Evolutionary conservation across 2,888 invertebrate genomes (phyloP).

Genomic region (Pelosia muscerda): DNA sequence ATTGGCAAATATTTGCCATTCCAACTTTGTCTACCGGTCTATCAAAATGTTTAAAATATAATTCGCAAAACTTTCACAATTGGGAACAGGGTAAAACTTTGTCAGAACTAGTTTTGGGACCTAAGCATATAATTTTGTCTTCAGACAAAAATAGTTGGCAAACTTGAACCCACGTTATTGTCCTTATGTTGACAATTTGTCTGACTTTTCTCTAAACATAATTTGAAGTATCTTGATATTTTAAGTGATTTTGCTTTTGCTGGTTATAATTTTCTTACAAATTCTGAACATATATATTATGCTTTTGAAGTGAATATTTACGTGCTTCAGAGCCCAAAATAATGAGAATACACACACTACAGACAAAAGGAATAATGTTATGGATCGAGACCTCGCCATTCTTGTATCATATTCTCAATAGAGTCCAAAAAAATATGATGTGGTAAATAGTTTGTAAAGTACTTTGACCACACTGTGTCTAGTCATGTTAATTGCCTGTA

Average conservation of each 20-base stretch:
- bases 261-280: neutral
- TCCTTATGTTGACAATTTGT: conserved; percentile 22
- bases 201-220: neutral
- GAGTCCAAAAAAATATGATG: too few species aligned
- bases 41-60: conserved; percentile 44
- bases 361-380: too few species aligned
- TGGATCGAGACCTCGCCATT: too few species aligned
- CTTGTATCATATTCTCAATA: too few species aligned
- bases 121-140: conserved; percentile 41
- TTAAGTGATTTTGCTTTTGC: neutral
- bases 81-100: conserved; percentile 26
- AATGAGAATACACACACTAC: too few species aligned
- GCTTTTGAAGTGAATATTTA: neutral
- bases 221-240: neutral
- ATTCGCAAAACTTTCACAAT: conserved; percentile 34
- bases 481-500: too few species aligned
- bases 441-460: too few species aligned
- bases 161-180: conserved; percentile 30
- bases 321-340: too few species aligned
- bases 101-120: conserved; percentile 35
- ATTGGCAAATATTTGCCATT: conserved; percentile 44
- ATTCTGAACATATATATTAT: neutral
- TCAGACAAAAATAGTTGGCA: conserved; percentile 42
- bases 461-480: too few species aligned
- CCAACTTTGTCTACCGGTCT: conserved; percentile 33